Evolutionary conservation across 2,797 vertebrate species (phyloP).

Genomic region (Podarcis lilfordi): DNA sequence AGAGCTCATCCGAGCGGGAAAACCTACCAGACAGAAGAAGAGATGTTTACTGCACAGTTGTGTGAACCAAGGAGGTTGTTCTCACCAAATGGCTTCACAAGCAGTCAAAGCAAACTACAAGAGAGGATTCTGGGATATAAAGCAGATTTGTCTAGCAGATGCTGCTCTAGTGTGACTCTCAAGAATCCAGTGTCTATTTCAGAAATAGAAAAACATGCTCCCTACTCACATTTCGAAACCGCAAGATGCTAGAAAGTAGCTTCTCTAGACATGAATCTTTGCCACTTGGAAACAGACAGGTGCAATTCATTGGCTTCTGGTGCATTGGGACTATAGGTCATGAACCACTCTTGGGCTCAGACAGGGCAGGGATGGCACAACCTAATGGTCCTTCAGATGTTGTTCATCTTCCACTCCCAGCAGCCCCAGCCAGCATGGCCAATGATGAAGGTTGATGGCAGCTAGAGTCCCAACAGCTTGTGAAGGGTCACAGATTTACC

Average conservation of each 20-base stretch:
- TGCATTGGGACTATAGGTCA: neutral
- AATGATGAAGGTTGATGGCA: neutral
- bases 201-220: neutral
- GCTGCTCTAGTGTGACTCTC: neutral
- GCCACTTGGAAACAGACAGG: neutral
- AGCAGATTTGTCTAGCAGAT: neutral
- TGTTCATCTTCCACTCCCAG: no score
- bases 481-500: neutral
- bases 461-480: neutral
- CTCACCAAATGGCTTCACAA: neutral
- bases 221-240: neutral
- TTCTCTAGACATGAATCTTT: neutral
- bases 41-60: neutral
- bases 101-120: neutral
- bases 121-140: neutral
- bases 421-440: neutral
- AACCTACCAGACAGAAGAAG: slow-evolving; percentile 60
- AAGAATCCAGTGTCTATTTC: neutral
- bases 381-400: neutral
- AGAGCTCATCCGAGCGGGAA: slow-evolving; percentile 69
- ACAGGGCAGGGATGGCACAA: neutral
- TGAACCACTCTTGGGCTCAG: neutral
- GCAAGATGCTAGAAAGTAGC: neutral
- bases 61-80: neutral
- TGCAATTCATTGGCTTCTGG: neutral